phyloP scores from a whole-genome alignment of 2,797 vertebrate species.

The Platalea minor region DNA sequence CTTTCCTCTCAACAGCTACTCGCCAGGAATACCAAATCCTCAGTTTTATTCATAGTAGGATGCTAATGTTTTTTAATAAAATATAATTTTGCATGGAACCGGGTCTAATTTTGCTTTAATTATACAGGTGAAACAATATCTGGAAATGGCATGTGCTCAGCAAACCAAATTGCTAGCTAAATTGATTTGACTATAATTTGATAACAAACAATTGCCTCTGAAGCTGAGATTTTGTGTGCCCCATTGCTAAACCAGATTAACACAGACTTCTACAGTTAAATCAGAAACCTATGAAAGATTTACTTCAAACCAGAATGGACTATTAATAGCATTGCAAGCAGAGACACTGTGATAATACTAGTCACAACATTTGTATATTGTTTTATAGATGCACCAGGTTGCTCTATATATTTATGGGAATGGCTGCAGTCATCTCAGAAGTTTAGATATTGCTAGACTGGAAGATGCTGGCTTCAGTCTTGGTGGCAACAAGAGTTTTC shows the following conservation, averaged over 20 bases:
- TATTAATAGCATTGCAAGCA: background rate
- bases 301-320: background rate
- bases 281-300: background rate
- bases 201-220: background rate
- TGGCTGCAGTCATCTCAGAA: background rate
- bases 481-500: background rate
- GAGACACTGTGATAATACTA: too few relatives aligned
- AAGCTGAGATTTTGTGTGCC: background rate
- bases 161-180: background rate
- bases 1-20: background rate
- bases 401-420: background rate
- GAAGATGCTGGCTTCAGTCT: background rate
- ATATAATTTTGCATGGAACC: background rate
- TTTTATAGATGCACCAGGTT: background rate
- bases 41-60: background rate
- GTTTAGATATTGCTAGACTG: background rate
- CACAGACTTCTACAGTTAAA: background rate
- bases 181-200: background rate
- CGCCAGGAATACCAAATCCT: background rate
- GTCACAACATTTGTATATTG: fast-evolving
- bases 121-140: background rate
- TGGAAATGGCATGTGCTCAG: background rate
- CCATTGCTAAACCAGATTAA: background rate
- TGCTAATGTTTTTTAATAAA: background rate
- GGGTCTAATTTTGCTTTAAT: background rate